Evolutionary conservation across 2,113 vertebrate species (phyloP).

Genomic region (Scartelaos histophorus): DNA sequence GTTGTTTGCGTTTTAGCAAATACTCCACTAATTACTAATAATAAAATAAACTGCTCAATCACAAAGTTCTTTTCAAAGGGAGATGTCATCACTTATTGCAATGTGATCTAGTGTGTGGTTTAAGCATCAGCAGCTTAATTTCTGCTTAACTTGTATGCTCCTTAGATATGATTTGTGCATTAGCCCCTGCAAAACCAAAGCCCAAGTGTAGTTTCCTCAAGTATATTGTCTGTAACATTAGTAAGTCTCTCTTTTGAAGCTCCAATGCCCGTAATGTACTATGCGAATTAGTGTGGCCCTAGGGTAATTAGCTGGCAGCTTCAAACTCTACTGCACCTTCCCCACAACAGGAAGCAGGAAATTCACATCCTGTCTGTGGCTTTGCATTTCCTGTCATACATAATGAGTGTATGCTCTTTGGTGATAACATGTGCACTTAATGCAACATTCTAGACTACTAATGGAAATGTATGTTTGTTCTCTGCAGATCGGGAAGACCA

Average conservation of each 20-base stretch:
- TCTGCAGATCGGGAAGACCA: slow-evolving; percentile 95
- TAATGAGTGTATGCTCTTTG: slow-evolving; percentile 20
- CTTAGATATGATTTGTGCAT: too few relatives aligned
- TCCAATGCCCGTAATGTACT: not conserved
- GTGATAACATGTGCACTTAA: slow-evolving; percentile 27
- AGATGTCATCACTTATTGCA: too few relatives aligned
- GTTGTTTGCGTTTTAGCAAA: not conserved
- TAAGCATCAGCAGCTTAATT: not conserved
- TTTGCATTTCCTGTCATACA: slow-evolving; percentile 56
- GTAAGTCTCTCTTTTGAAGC: not conserved
- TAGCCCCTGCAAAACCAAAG: too few relatives aligned
- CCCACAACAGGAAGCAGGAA: slow-evolving; percentile 64
- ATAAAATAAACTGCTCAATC: too few relatives aligned
- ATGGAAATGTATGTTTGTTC: slow-evolving; percentile 19
- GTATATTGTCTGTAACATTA: slow-evolving; percentile 3
- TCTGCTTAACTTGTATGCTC: not conserved
- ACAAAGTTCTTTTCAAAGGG: too few relatives aligned
- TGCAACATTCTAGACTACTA: not conserved
- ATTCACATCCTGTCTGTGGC: slow-evolving; percentile 71
- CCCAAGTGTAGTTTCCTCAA: slow-evolving; percentile 27
- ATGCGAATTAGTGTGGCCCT: not conserved
- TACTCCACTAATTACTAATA: too few relatives aligned
- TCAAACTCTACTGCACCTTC: slow-evolving; percentile 19
- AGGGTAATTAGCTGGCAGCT: slow-evolving; percentile 32
- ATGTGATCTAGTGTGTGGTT: too few relatives aligned